A percentile compares a stretch with the other conserved stretches of the same genome.
phyloP scores from a whole-genome alignment of 2,888 invertebrate species.

The Yponomeuta cagnagella region DNA sequence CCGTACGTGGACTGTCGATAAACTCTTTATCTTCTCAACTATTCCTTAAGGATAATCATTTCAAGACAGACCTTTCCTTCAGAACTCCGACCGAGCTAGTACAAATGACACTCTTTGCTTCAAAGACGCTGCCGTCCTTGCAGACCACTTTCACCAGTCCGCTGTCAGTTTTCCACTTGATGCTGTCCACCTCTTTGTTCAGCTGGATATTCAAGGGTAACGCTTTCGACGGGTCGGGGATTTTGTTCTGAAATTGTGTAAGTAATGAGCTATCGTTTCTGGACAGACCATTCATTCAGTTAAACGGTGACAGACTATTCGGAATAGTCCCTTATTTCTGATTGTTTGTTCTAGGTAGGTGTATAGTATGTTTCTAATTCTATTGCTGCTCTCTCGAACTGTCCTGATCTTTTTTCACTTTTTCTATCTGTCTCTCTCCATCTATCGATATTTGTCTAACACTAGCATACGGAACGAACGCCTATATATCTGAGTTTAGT shows the following conservation, averaged over 20 bases:
- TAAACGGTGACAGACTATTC: too few relatives aligned
- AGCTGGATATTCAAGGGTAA: constrained; percentile 42
- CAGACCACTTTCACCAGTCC: constrained; percentile 43
- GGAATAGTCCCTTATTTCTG: too few relatives aligned
- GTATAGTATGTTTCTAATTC: too few relatives aligned
- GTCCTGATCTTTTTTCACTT: too few relatives aligned
- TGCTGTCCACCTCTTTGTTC: constrained; percentile 45
- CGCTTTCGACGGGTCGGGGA: constrained; percentile 30
- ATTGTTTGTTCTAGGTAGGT: too few relatives aligned
- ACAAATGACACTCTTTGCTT: constrained; percentile 71
- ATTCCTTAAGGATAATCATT: too few relatives aligned
- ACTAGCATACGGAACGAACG: too few relatives aligned
- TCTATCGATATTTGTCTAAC: too few relatives aligned
- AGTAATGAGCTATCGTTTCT: neutral
- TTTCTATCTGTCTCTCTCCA: too few relatives aligned
- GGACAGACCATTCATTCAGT: neutral
- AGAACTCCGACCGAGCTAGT: constrained; percentile 76
- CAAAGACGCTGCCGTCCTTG: constrained; percentile 46
- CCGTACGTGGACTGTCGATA: neutral
- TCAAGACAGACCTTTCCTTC: constrained; percentile 42
- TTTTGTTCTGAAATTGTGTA: constrained; percentile 32
- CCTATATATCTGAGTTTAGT: neutral
- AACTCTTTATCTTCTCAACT: too few relatives aligned
- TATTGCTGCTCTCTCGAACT: too few relatives aligned
- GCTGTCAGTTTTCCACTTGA: constrained; percentile 25